Evolutionary conservation across 2,888 invertebrate genomes (phyloP).

Genomic region (Belgica antarctica): DNA sequence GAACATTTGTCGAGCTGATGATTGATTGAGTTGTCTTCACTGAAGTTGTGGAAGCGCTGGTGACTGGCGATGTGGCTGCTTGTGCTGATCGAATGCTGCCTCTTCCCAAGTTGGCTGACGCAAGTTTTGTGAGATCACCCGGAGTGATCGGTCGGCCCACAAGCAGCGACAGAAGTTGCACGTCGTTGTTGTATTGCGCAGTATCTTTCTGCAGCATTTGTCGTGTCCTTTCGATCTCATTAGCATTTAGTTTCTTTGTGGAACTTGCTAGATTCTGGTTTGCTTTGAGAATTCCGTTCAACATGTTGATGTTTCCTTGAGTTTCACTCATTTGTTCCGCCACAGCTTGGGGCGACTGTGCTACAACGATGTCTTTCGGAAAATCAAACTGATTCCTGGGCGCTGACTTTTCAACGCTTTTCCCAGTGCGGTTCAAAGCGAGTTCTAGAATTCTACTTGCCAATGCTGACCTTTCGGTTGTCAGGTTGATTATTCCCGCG

Average conservation of each 20-base stretch:
- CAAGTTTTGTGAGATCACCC: conserved; percentile 47
- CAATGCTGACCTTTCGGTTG: conserved; percentile 49
- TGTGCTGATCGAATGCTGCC: neutral
- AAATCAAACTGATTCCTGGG: conserved; percentile 21
- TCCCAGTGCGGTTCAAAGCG: conserved; percentile 54
- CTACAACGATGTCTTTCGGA: conserved; percentile 48
- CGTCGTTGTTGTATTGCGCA: conserved; percentile 48
- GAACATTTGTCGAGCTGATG: conserved; percentile 48
- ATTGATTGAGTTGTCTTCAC: conserved; percentile 48
- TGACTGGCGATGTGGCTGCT: conserved; percentile 47
- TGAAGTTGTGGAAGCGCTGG: conserved; percentile 50
- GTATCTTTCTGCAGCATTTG: conserved; percentile 47
- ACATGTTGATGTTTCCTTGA: conserved; percentile 22
- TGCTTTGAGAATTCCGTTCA: conserved; percentile 26
- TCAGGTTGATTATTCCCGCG: conserved; percentile 46
- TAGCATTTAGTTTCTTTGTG: conserved; percentile 45
- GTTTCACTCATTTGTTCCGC: conserved; percentile 52
- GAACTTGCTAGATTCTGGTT: conserved; percentile 42
- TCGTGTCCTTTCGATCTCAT: conserved; percentile 45
- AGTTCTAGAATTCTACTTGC: conserved; percentile 60
- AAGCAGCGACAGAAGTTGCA: conserved; percentile 48
- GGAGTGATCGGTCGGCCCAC: conserved; percentile 48
- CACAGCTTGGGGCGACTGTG: conserved; percentile 53
- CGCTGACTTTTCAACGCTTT: conserved; percentile 45
- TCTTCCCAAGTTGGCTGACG: conserved; percentile 43